Percentiles rank a stretch among this genome's conserved stretches.
Evolutionary conservation across 1,140 invertebrate genomes (phyloP).

Genomic region (Portunus trituberculatus): DNA sequence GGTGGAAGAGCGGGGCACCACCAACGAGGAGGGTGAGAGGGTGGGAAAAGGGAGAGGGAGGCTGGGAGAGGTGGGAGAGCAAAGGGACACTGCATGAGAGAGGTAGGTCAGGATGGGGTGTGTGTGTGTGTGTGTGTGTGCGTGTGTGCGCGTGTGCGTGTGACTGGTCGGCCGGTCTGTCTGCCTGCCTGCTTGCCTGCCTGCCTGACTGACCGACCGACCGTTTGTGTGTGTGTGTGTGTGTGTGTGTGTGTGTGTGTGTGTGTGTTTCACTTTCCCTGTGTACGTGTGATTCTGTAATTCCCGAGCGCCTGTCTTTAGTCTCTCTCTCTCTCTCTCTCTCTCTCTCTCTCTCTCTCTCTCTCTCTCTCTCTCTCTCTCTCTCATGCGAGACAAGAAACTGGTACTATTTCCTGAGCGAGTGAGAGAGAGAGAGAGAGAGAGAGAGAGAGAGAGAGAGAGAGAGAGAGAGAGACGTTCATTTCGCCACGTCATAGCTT

Average conservation of each 20-base stretch:
- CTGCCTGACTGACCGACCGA: no score
- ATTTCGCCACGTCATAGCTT: neutral
- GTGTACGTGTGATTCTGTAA: no score
- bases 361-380: no score
- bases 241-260: no score
- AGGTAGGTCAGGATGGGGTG: neutral
- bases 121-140: slow-evolving; percentile 11
- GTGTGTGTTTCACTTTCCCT: no score
- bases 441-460: neutral
- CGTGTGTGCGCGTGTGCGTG: neutral
- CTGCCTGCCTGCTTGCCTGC: no score
- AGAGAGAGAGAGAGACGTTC: neutral
- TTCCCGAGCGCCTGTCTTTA: no score
- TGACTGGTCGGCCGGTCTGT: no score
- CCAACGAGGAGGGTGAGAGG: neutral
- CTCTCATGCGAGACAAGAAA: neutral
- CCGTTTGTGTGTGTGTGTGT: no score
- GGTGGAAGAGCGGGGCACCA: neutral
- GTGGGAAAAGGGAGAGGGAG: neutral
- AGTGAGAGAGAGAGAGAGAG: neutral
- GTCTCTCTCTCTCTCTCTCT: no score
- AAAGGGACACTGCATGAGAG: neutral
- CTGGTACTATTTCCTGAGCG: neutral
- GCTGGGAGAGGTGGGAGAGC: neutral
- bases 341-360: no score